Evolutionary conservation across 2,888 invertebrate species (phyloP), one percentile per base, ranked within the genome.

Genomic region (Chorisops tibialis): DNA sequence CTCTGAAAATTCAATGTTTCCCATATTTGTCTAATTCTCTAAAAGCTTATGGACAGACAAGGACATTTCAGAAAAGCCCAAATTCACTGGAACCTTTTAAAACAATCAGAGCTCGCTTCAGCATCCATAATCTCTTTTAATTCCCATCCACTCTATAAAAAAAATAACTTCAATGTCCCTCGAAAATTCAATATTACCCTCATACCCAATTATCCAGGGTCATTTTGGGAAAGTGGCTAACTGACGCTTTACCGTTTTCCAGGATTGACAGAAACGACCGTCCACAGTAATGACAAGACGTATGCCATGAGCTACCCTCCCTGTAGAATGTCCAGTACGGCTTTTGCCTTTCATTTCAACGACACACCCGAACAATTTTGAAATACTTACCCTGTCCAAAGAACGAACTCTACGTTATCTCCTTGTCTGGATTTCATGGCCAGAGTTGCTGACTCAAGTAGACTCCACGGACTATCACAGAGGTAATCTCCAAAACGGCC

Each of bases 331-430:
- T 48, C 48, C 48, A 30, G 43, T 16, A 24, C 21, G 19, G 7
- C 38, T 12, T 35, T 9, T 30, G 30, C 30, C 30, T 9, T 30
- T 9, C 30, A 18, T 49, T 37, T 2, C 21, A 18, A 12, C n/a
- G n/a, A 38, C 22, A 11, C 39, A 61, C n/a, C 38, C 37, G 22
- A 50, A 54, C 52, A 18, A 41, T 54, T 58, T 14, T 16, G 47
- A 59, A 37, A 61, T 65, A 70, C 87, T 82, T 81, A 93, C 94
- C 94, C 95, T 19, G 95, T 95, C 95, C 95, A 96, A 21, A 96
- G 80, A 19, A 95, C 91, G 76, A 95, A 95, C 79, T 95, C 94
- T 64, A 94, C 89, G 75, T 91, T 92, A 77, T 93, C 89, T 49
- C 88, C 87, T 73, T 89, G 89, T 63, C 89, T 83, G 59, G 86